Conservation (phyloP, 2,888 invertebrate genomes). For the Nebria salina region DNA sequence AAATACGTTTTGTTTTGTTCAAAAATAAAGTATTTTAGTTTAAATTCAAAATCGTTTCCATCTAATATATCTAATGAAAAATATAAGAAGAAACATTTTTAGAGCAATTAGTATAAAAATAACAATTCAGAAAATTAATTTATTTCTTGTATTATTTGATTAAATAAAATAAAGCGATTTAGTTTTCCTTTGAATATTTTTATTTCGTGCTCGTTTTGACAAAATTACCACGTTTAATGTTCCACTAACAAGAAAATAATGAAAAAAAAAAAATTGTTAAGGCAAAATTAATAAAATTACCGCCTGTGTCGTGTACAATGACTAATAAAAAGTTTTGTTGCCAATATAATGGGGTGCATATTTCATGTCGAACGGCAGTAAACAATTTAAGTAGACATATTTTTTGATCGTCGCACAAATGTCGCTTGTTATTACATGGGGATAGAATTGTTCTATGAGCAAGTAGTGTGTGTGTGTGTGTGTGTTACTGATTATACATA, state of each 20-base stretch:
- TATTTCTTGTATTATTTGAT: too few species aligned
- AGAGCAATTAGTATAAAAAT: too few species aligned
- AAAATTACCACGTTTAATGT: too few species aligned
- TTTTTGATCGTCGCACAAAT: background rate
- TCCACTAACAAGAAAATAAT: background rate
- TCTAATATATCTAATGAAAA: too few species aligned
- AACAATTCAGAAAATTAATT: too few species aligned
- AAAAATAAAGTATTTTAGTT: too few species aligned
- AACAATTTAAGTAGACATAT: background rate
- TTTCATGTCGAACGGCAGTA: background rate
- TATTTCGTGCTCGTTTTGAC: too few species aligned
- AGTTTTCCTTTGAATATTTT: too few species aligned
- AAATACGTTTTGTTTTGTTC: too few species aligned
- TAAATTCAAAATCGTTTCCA: too few species aligned
- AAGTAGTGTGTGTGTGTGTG: background rate
- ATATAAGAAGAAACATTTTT: too few species aligned
- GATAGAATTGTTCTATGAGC: background rate
- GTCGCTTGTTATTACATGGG: background rate
- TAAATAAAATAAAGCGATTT: too few species aligned
- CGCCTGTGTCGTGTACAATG: background rate
- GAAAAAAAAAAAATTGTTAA: background rate
- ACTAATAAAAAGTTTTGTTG: background rate
- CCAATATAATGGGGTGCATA: background rate
- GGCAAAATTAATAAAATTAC: background rate
- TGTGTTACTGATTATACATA: background rate